Conservation (phyloP, 1,140 invertebrate species). For the Colletes gigas region DNA sequence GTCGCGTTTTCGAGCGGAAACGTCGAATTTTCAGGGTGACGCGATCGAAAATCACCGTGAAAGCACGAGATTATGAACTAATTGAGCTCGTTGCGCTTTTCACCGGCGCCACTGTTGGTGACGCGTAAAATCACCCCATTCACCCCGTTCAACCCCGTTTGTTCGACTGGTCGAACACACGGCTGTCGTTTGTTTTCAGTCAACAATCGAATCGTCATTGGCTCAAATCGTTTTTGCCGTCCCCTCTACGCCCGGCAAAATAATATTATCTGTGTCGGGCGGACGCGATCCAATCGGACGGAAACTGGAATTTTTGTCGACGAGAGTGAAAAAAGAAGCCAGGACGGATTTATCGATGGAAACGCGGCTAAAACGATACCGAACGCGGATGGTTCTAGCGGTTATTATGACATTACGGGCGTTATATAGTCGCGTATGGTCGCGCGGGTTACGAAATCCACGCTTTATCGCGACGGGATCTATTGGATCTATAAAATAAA, state of each 20-base stretch:
- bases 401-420: constrained; percentile 30
- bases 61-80: constrained; percentile 35
- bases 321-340: background rate
- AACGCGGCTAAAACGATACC: constrained; percentile 1
- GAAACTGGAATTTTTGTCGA: background rate
- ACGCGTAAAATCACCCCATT: constrained; percentile 5
- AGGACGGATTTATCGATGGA: constrained; percentile 6
- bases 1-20: constrained; percentile 5
- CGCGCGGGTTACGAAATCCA: background rate
- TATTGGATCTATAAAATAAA: background rate
- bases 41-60: background rate
- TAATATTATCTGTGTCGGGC: constrained; percentile 40
- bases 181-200: constrained; percentile 35
- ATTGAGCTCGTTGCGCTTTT: constrained; percentile 33
- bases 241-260: constrained; percentile 4
- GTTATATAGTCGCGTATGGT: constrained; percentile 7
- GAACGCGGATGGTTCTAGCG: background rate
- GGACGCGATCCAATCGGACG: constrained; percentile 7
- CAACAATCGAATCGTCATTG: constrained; percentile 50
- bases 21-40: background rate
- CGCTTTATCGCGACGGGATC: background rate
- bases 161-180: background rate
- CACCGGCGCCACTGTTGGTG: background rate
- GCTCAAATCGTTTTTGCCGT: constrained; percentile 35
- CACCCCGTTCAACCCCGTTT: background rate